Percentiles rank a stretch among this genome's conserved stretches.
These are phyloP conservation scores for Chionoecetes opilio DNA, from an alignment of 1,140 invertebrate species.

Conservation along the genomic window DNA sequence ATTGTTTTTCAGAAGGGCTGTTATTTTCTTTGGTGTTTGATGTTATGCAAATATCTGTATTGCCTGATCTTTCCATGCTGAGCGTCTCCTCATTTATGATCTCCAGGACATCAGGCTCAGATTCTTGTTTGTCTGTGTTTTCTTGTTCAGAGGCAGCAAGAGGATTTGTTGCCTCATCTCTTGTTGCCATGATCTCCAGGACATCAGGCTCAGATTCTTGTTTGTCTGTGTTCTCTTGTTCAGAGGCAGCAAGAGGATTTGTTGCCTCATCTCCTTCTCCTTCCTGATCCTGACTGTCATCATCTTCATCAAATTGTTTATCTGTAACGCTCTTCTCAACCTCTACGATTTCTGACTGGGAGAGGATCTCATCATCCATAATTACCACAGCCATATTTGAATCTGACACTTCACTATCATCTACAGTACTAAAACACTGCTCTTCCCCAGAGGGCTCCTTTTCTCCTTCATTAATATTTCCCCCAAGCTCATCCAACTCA, in stretches of 20 bases:
- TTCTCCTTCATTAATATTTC: neutral
- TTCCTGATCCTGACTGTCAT: neutral
- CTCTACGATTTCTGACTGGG: neutral
- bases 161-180: neutral
- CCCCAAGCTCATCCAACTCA: too few species aligned
- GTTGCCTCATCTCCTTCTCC: neutral
- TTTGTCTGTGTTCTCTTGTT: conserved; percentile 10
- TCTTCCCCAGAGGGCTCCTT: neutral
- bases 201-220: neutral
- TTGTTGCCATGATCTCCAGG: too few species aligned
- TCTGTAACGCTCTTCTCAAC: neutral
- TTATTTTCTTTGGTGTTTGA: neutral
- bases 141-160: neutral
- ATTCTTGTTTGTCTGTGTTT: neutral
- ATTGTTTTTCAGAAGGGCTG: neutral
- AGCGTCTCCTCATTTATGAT: neutral
- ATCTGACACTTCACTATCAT: neutral
- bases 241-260: neutral
- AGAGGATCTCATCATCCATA: neutral
- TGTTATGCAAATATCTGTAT: neutral
- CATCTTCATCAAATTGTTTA: neutral
- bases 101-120: neutral
- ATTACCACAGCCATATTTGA: neutral
- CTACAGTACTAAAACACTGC: neutral
- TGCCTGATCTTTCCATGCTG: neutral